These are phyloP conservation scores for Eulemur macaco DNA, from an alignment of 2,113 vertebrate species.

Conservation along the genomic window DNA sequence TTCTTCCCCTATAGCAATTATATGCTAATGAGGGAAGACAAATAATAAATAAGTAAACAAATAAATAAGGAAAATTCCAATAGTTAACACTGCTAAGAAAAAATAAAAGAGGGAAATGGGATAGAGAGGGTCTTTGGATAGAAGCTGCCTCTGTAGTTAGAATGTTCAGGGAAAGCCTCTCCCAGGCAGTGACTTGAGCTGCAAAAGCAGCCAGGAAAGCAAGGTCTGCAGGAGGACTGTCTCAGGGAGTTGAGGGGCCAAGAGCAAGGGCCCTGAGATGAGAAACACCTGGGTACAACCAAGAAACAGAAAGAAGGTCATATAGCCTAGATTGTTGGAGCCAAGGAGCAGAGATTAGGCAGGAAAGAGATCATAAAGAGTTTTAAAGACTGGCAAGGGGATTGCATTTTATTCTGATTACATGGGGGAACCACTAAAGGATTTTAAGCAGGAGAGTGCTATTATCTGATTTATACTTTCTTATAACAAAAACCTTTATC, in stretches of 20 bases:
- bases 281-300: background rate
- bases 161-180: background rate
- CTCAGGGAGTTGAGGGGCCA: background rate
- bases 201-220: background rate
- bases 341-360: background rate
- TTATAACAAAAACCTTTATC: constrained; percentile 74
- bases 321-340: background rate
- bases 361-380: background rate
- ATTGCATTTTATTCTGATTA: background rate
- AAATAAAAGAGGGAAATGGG: background rate
- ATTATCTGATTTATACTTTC: background rate
- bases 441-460: background rate
- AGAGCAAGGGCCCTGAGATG: background rate
- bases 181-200: background rate
- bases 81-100: constrained; percentile 10
- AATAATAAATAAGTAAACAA: background rate
- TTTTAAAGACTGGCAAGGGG: background rate
- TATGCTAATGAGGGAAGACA: constrained; percentile 26
- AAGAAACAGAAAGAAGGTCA: background rate
- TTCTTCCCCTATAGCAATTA: background rate
- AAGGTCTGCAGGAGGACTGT: background rate
- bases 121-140: background rate
- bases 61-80: background rate
- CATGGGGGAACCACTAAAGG: background rate
- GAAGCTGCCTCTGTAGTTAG: background rate